Percentiles rank a stretch among this genome's conserved stretches.
phyloP scores from a whole-genome alignment of 2,888 invertebrate genomes.

The Dasypolia templi region DNA sequence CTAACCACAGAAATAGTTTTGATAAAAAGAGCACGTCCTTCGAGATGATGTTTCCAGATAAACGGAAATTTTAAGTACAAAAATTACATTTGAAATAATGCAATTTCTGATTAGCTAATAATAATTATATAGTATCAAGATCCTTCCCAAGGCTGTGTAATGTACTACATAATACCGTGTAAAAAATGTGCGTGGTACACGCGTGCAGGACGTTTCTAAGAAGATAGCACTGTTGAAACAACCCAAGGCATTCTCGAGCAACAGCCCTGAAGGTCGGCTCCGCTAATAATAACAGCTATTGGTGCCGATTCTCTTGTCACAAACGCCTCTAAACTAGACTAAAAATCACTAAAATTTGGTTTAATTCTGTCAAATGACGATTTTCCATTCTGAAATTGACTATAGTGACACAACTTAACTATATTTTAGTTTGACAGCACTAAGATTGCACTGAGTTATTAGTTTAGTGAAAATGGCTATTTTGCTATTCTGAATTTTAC shows the following conservation, averaged over 20 bases:
- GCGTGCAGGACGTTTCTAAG: slow-evolving; percentile 83
- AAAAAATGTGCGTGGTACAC: slow-evolving; percentile 84
- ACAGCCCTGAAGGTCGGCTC: slow-evolving; percentile 83
- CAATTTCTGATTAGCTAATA: background rate
- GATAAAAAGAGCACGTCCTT: background rate
- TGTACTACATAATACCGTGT: slow-evolving; percentile 68
- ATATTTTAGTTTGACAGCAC: too few species aligned
- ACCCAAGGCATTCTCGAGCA: slow-evolving; percentile 79
- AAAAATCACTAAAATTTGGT: too few species aligned
- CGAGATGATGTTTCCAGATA: background rate
- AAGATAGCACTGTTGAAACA: slow-evolving; percentile 83
- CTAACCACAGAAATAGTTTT: background rate
- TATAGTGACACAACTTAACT: too few species aligned
- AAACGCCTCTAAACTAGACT: too few species aligned
- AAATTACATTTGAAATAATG: slow-evolving; percentile 5
- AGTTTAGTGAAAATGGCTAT: too few species aligned
- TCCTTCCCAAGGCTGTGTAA: slow-evolving; percentile 40
- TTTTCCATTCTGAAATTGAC: too few species aligned
- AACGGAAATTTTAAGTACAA: background rate
- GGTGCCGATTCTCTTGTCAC: too few species aligned
- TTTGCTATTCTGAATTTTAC: too few species aligned
- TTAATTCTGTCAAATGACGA: too few species aligned
- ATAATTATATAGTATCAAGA: slow-evolving; percentile 71
- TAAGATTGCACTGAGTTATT: too few species aligned
- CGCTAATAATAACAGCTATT: slow-evolving; percentile 79